phyloP scores from a whole-genome alignment of 53 echinoderm and acorn worm species.

The Luidia sarsii region DNA sequence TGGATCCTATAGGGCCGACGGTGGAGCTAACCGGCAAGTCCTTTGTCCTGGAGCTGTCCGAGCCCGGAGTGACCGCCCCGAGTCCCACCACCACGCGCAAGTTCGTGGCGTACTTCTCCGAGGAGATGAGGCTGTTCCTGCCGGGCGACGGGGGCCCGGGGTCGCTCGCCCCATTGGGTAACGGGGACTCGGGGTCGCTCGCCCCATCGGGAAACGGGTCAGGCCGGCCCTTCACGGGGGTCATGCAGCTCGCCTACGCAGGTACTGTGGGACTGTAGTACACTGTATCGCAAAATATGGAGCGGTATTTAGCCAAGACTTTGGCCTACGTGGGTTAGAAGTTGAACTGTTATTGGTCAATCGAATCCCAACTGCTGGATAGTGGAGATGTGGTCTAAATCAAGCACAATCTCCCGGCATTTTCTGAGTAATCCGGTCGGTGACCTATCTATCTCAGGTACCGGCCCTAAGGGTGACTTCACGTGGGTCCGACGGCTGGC shows the following conservation, averaged over 20 bases:
- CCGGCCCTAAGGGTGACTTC: slow-evolving; percentile 59
- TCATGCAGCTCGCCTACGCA: slow-evolving; percentile 84
- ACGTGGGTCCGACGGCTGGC: slow-evolving; percentile 28
- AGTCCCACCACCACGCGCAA: slow-evolving; percentile 58
- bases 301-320: no score
- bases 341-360: no score
- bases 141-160: slow-evolving; percentile 37
- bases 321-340: no score
- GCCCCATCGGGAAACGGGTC: slow-evolving; percentile 43
- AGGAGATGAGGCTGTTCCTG: slow-evolving; percentile 61
- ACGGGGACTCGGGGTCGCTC: background rate
- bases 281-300: no score
- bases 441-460: slow-evolving; percentile 20
- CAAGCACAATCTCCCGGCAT: no score
- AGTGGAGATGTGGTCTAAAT: no score
- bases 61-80: slow-evolving; percentile 34
- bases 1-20: slow-evolving; percentile 7
- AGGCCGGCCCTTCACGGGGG: slow-evolving; percentile 54
- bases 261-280: no score
- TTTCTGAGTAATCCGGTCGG: no score
- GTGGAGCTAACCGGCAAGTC: slow-evolving; percentile 35
- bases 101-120: slow-evolving; percentile 74
- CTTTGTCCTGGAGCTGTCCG: slow-evolving; percentile 80
- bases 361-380: no score
- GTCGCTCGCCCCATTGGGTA: slow-evolving; percentile 11